These are phyloP conservation scores for Sebastes alutus DNA, from an alignment of 2,797 vertebrate species.

Conservation along the genomic window DNA sequence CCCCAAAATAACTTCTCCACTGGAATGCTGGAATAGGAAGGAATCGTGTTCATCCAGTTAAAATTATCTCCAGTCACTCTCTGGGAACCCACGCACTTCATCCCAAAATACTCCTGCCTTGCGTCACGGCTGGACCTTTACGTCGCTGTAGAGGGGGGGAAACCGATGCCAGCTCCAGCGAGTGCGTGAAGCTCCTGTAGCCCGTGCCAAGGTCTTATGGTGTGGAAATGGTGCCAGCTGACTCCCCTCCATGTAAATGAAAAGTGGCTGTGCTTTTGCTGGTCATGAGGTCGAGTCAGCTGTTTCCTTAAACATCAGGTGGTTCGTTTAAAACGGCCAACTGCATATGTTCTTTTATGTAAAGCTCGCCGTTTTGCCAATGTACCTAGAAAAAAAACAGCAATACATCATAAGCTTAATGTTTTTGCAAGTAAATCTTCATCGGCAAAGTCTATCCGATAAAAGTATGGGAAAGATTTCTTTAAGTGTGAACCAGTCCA, in stretches of 20 bases:
- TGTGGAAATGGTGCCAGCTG: slow-evolving; percentile 68
- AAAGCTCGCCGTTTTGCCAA: background rate
- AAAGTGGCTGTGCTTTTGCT: slow-evolving; percentile 33
- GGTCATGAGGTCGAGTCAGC: slow-evolving; percentile 54
- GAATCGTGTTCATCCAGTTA: slow-evolving; percentile 77
- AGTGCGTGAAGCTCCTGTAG: slow-evolving; percentile 45
- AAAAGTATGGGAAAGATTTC: background rate
- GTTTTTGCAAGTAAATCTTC: background rate
- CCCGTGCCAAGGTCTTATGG: slow-evolving; percentile 71
- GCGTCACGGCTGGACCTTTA: slow-evolving; percentile 74
- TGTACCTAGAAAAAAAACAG: background rate
- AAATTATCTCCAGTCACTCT: slow-evolving; percentile 71
- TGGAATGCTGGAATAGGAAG: slow-evolving; percentile 76
- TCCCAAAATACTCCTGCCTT: slow-evolving; percentile 78
- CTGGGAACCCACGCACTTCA: slow-evolving; percentile 69
- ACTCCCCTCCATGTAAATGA: slow-evolving; percentile 65
- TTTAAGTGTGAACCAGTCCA: too few relatives aligned
- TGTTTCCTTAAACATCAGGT: slow-evolving; percentile 37
- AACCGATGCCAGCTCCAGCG: slow-evolving; percentile 62
- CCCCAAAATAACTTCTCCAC: slow-evolving; percentile 78
- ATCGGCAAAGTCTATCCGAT: background rate
- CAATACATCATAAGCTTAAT: background rate
- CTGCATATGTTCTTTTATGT: background rate
- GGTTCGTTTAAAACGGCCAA: slow-evolving; percentile 9
- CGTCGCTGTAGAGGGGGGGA: slow-evolving; percentile 53